Percentiles rank a stretch among this genome's conserved stretches.
Conservation (phyloP, 2,888 invertebrate species). For the Drosophila pegasa region DNA sequence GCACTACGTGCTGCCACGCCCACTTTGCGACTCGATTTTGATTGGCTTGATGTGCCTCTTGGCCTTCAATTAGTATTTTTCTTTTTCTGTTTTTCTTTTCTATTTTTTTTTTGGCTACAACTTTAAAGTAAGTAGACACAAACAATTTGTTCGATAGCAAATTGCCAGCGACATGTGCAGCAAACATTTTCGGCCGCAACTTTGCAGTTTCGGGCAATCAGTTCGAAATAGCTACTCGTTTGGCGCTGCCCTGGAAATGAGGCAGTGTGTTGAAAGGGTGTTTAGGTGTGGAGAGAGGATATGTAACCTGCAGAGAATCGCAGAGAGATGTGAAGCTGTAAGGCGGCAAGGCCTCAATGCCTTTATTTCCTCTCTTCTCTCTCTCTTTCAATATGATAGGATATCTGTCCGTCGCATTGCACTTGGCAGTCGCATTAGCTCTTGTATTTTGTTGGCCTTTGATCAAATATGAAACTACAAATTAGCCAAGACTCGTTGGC, state of each 20-base stretch:
- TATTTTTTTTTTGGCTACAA: constrained; percentile 22
- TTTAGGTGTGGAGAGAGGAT: rapidly evolving
- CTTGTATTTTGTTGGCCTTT: constrained; percentile 70
- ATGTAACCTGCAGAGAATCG: neutral
- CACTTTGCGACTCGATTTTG: constrained; percentile 18
- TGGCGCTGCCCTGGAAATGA: constrained; percentile 27
- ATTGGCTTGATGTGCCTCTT: constrained; percentile 26
- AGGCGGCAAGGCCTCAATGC: neutral
- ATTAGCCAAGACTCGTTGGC: constrained; percentile 64
- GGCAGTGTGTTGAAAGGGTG: neutral
- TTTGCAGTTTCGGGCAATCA: constrained; percentile 62
- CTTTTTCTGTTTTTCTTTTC: neutral
- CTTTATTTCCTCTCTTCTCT: neutral
- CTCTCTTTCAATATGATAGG: neutral
- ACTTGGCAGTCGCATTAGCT: neutral
- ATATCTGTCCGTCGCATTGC: neutral
- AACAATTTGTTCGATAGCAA: constrained; percentile 58
- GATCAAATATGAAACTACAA: constrained; percentile 79
- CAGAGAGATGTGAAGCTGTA: neutral
- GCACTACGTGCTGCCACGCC: constrained; percentile 43
- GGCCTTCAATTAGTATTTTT: constrained; percentile 73
- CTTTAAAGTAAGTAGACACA: constrained; percentile 53
- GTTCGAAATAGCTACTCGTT: constrained; percentile 22
- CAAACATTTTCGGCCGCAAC: constrained; percentile 43
- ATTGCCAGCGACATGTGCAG: constrained; percentile 69